These are phyloP conservation scores for Scolanthus callimorphus DNA, from an alignment of 92 coral and sea anemone genomes.

Conservation along the genomic window DNA sequence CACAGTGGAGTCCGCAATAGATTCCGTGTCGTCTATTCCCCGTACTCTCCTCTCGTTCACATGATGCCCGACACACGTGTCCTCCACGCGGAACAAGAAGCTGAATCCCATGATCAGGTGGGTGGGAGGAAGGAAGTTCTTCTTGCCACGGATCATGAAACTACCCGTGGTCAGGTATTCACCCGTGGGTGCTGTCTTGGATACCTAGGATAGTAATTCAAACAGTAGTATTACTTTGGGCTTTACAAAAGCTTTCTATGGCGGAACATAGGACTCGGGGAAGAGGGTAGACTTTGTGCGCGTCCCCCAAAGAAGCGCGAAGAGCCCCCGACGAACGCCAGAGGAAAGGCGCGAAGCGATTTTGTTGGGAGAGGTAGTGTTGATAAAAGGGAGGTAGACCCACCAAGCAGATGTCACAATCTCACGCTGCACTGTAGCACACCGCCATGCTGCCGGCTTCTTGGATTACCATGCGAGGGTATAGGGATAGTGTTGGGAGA, in stretches of 20 bases:
- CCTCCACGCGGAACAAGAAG: constrained; percentile 82
- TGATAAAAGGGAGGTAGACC: no score
- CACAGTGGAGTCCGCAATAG: constrained; percentile 41
- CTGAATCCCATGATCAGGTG: constrained; percentile 96
- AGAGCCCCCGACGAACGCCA: no score
- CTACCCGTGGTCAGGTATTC: constrained; percentile 98
- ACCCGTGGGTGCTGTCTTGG: constrained; percentile 98
- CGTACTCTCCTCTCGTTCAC: constrained; percentile 76
- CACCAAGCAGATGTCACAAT: constrained; percentile 97
- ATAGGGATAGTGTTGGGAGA: no score
- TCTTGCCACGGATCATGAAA: constrained; percentile 97
- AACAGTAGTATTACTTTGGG: no score
- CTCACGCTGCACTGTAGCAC: constrained; percentile 85
- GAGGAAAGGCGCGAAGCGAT: no score
- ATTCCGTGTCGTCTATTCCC: constrained; percentile 58
- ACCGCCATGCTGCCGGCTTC: constrained; percentile 98
- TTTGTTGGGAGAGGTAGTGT: no score
- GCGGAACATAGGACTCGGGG: no score
- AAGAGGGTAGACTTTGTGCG: no score
- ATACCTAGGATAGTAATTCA: constrained; percentile 39
- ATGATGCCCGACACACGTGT: constrained; percentile 77
- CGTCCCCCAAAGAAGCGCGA: no score
- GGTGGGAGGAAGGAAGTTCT: constrained; percentile 93
- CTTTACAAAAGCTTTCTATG: no score
- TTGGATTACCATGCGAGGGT: constrained; percentile 85